Conservation (phyloP, 2,888 invertebrate species). For the Papilio protenor region DNA sequence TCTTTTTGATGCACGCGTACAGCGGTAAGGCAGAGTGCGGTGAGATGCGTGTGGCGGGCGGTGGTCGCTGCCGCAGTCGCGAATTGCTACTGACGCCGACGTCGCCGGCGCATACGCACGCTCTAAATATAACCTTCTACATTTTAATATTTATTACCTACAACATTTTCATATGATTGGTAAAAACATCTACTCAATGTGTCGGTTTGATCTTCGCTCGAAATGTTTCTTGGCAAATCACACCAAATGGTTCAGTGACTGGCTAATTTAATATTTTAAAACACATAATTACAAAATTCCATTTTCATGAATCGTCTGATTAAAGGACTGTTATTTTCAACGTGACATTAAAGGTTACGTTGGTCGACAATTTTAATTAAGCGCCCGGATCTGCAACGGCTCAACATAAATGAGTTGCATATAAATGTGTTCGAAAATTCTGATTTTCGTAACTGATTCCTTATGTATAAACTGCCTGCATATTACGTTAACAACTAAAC, state of each 20-base stretch:
- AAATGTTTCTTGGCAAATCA: constrained; percentile 69
- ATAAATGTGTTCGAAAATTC: too few relatives aligned
- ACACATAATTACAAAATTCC: neutral
- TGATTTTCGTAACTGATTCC: too few relatives aligned
- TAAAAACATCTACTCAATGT: constrained; percentile 65
- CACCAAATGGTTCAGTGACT: constrained; percentile 53
- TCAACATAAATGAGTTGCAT: too few relatives aligned
- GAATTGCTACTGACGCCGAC: constrained; percentile 54
- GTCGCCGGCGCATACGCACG: constrained; percentile 51
- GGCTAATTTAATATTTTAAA: constrained; percentile 13
- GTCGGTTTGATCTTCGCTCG: constrained; percentile 50
- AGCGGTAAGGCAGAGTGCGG: constrained; percentile 45
- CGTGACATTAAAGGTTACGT: too few relatives aligned
- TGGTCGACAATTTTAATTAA: too few relatives aligned
- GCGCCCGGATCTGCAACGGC: too few relatives aligned
- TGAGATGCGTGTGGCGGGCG: constrained; percentile 46
- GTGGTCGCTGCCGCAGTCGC: constrained; percentile 54
- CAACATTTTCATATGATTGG: constrained; percentile 67
- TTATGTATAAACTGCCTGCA: too few relatives aligned
- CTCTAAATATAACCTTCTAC: constrained; percentile 62
- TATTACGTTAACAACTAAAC: too few relatives aligned
- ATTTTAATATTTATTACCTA: constrained; percentile 76
- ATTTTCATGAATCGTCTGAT: neutral
- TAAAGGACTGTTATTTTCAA: too few relatives aligned
- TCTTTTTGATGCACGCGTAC: constrained; percentile 34